These are phyloP conservation scores for Hirtodrosophila histrioides DNA, from an alignment of 2,888 invertebrate species.

Conservation along the genomic window DNA sequence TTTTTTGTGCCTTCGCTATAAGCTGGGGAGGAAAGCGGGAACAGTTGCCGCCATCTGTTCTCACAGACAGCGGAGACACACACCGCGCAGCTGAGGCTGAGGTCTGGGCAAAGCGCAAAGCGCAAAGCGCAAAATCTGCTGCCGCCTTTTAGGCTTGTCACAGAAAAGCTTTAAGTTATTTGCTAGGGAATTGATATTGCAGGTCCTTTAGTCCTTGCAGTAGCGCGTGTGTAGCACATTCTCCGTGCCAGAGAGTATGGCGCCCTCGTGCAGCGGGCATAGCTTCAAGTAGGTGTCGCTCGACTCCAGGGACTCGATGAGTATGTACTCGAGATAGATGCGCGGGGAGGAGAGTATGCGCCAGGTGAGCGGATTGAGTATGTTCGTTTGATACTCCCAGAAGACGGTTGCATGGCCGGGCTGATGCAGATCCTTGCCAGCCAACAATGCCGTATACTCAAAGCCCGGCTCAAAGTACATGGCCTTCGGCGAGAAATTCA, in stretches of 20 bases:
- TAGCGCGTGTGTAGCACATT: constrained; percentile 80
- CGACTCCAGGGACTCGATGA: constrained; percentile 90
- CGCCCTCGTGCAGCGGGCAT: constrained; percentile 87
- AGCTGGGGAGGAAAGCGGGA: constrained; percentile 23
- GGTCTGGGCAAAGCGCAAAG: constrained; percentile 13
- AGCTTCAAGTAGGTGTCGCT: constrained; percentile 85
- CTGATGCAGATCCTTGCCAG: constrained; percentile 88
- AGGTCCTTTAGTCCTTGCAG: constrained; percentile 63
- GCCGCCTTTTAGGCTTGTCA: constrained; percentile 31
- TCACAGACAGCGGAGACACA: constrained; percentile 18
- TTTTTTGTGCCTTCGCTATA: constrained; percentile 24
- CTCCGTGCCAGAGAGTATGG: constrained; percentile 87
- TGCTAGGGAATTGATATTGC: constrained; percentile 5
- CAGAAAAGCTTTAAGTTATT: constrained; percentile 34
- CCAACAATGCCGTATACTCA: constrained; percentile 88
- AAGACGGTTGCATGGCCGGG: constrained; percentile 89
- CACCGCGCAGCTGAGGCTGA: not conserved
- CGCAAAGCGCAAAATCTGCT: constrained; percentile 10
- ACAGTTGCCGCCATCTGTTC: constrained; percentile 5
- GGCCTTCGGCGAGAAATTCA: constrained; percentile 86
- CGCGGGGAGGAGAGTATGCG: constrained; percentile 90
- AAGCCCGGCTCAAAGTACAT: constrained; percentile 88
- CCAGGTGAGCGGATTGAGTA: constrained; percentile 94
- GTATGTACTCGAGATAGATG: constrained; percentile 89
- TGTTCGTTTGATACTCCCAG: constrained; percentile 91